Evolutionary conservation across 2,113 vertebrate genomes (phyloP).

Genomic region (Amphiprion percula): DNA sequence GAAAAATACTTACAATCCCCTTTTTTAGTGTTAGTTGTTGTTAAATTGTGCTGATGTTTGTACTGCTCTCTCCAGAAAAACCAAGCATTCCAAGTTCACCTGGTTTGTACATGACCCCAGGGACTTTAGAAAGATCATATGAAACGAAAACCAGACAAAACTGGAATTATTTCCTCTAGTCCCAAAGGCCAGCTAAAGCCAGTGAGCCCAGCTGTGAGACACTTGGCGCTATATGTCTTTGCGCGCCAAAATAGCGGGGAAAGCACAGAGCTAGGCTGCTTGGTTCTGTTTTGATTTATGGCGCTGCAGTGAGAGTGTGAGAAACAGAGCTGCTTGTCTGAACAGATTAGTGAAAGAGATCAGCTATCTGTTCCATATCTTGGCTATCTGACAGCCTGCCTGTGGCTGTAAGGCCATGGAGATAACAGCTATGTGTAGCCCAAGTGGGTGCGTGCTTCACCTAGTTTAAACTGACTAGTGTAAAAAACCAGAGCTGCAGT

Average conservation of each 20-base stretch:
- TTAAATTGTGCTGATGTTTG: slow-evolving; percentile 29
- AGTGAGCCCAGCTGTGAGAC: slow-evolving; percentile 4
- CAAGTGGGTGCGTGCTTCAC: slow-evolving; percentile 27
- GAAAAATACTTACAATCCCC: slow-evolving; percentile 6
- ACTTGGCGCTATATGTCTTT: slow-evolving; percentile 16
- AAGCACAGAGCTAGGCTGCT: not conserved
- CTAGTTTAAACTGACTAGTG: not conserved
- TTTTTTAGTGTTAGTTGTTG: slow-evolving; percentile 18
- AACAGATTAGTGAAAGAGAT: slow-evolving; percentile 56
- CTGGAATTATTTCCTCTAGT: slow-evolving; percentile 8
- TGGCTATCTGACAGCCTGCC: slow-evolving; percentile 54
- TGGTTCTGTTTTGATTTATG: slow-evolving; percentile 42
- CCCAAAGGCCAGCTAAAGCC: slow-evolving; percentile 6
- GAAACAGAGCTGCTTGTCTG: slow-evolving; percentile 58
- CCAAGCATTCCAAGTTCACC: slow-evolving; percentile 34
- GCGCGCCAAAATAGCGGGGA: not conserved
- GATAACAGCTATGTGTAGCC: slow-evolving; percentile 26
- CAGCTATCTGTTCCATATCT: slow-evolving; percentile 53
- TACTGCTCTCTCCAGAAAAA: slow-evolving; percentile 16
- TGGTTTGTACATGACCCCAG: slow-evolving; percentile 9
- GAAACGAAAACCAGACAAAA: slow-evolving; percentile 42
- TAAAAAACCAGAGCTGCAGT: not conserved
- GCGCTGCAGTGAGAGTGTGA: slow-evolving; percentile 21
- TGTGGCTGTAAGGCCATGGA: slow-evolving; percentile 30
- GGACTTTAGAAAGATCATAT: slow-evolving; percentile 15